A percentile compares a stretch with the other conserved stretches of the same genome.
Evolutionary conservation across 2,888 invertebrate genomes (phyloP).

Genomic region (Dicranocentrus wangi): DNA sequence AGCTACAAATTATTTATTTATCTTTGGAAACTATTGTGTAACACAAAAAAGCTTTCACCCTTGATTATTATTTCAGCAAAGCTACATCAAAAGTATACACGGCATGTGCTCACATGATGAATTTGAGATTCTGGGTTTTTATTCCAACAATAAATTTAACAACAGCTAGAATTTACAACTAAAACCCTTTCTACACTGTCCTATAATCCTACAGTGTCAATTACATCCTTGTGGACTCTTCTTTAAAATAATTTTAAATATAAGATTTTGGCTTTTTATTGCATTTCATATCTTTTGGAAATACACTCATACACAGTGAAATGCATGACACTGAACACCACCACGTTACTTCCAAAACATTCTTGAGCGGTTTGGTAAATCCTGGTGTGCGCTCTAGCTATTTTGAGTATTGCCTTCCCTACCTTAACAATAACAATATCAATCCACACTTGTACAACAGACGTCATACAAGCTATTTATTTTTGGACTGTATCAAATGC

Average conservation of each 20-base stretch:
- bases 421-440: too few relatives aligned
- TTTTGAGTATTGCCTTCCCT: too few relatives aligned
- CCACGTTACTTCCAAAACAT: too few relatives aligned
- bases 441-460: too few relatives aligned
- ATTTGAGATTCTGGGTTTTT: not conserved
- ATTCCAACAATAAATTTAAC: too few relatives aligned
- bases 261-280: not conserved
- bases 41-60: conserved; percentile 16
- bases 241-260: not conserved
- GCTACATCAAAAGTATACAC: not conserved
- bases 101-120: not conserved
- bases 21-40: not conserved
- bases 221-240: not conserved
- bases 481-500: too few relatives aligned
- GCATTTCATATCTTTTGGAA: not conserved
- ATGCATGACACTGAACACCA: not conserved
- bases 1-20: conserved; percentile 7
- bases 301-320: not conserved
- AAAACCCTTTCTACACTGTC: not conserved
- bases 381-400: too few relatives aligned
- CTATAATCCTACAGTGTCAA: not conserved
- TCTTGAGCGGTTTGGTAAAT: too few relatives aligned
- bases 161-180: too few relatives aligned
- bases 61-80: not conserved
- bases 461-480: too few relatives aligned